Base-by-base conservation (phyloP, 2,888 invertebrate species). In the Cloeon dipterum region DNA sequence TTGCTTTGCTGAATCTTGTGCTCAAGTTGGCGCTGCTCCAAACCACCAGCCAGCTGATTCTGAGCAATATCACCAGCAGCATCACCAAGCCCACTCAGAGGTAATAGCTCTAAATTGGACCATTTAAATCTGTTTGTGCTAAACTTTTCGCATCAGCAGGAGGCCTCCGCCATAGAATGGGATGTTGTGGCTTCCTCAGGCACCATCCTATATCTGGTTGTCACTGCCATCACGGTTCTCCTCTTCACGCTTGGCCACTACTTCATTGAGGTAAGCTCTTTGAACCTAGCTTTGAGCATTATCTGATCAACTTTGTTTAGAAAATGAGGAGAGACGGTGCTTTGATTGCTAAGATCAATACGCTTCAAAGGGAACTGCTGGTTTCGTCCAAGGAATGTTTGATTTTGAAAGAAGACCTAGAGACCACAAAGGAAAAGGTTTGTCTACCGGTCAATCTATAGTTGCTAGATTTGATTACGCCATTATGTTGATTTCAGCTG, bases 191-290 rank as follows among this genome's bases (percentile, higher is more conserved):
- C 39, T 29, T 32, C 39, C 40, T 36, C 43, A 44, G 34, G 66
- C 14, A 46, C 67, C 3, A 48, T 74, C 11, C 61, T 68, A 2
- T 72, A 68, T 51, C 57, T 74, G 21, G 50, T 63, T 11, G 65
- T 77, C 34, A 70, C 76, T n/a, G 74, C 77, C 3, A 56, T 66
- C n/a, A 70, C 77, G 1, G 68, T 75, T 1, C 58, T 81, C 5
- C 53, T 77, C 35, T 81, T 83, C 49, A 66, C 72, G 14, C 62
- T 81, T 40, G 76, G 77, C 17, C 76, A 78, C 55, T 74, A 79
- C 52, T 73, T 74, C 46, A 69, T 81, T 42, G 79, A 79, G 53
- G 60, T 60, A 46, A 45, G 47, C 42, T 18, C 5, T 14, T 4
- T n/a, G 17, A 4, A 11, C 11, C 13, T 14, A 29, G 10, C n/a